A percentile compares a stretch with the other conserved stretches of the same genome.
Conservation (phyloP, 2,113 vertebrate species). For the Ictalurus punctatus region DNA sequence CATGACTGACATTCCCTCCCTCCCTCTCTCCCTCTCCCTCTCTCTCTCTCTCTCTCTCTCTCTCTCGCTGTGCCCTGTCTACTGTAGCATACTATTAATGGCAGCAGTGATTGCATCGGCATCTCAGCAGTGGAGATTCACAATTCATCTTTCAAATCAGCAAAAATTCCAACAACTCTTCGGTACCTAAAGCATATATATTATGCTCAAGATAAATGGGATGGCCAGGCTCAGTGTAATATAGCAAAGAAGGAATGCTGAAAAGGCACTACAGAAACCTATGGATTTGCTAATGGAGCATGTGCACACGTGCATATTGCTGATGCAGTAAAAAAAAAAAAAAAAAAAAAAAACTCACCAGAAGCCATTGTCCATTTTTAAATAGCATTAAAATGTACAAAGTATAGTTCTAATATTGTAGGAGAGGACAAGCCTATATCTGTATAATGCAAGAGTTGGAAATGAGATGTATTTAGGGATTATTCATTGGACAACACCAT, state of each 20-base stretch:
- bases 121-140: not conserved
- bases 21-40: not conserved
- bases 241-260: slow-evolving; percentile 6
- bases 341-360: not conserved
- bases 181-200: not conserved
- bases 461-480: slow-evolving; percentile 64
- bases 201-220: not conserved
- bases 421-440: not conserved
- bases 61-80: not conserved
- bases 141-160: slow-evolving; percentile 33
- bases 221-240: not conserved
- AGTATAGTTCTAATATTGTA: not conserved
- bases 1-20: not conserved
- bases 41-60: slow-evolving; percentile 1
- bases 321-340: not conserved
- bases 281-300: not conserved
- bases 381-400: not conserved
- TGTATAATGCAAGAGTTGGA: slow-evolving; percentile 49
- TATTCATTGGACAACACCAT: slow-evolving; percentile 59
- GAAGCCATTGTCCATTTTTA: not conserved
- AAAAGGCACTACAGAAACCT: not conserved
- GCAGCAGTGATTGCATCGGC: not conserved
- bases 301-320: not conserved
- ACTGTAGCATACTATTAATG: slow-evolving; percentile 7
- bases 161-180: slow-evolving; percentile 17